Percentiles rank a stretch among this genome's conserved stretches.
phyloP scores from a whole-genome alignment of 1,140 invertebrate genomes.

The Leptopilina boulardi region DNA sequence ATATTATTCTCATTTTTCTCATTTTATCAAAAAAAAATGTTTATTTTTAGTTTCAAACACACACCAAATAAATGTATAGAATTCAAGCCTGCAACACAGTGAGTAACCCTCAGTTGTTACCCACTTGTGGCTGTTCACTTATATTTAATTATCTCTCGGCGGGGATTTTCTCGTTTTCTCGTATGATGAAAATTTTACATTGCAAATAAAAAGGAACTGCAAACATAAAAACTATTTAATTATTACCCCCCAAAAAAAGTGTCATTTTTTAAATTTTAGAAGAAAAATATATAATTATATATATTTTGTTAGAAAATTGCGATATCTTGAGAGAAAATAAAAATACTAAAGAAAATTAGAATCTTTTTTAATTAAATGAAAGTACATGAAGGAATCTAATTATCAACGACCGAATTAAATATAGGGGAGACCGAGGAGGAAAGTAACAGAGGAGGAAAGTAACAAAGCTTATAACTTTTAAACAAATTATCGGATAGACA shows the following conservation, averaged over 20 bases:
- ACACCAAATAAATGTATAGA: background rate
- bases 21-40: background rate
- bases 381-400: background rate
- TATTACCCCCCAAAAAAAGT: background rate
- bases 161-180: slow-evolving; percentile 1
- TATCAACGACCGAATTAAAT: too few relatives aligned
- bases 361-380: background rate
- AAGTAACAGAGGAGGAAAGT: too few relatives aligned
- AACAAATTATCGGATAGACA: too few relatives aligned
- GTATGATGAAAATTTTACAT: background rate
- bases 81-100: background rate
- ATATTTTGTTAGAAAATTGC: too few relatives aligned
- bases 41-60: background rate
- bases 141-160: slow-evolving; percentile 8
- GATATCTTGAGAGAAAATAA: too few relatives aligned
- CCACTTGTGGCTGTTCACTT: slow-evolving; percentile 16
- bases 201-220: background rate
- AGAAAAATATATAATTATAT: too few relatives aligned
- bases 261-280: too few relatives aligned
- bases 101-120: slow-evolving; percentile 5
- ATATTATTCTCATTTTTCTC: too few relatives aligned
- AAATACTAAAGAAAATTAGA: background rate
- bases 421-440: too few relatives aligned
- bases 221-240: background rate
- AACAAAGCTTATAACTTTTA: too few relatives aligned